Evolutionary conservation across 37 sponge, comb jelly and placozoan genomes (phyloP).

Genomic region (Ephydatia muelleri): DNA sequence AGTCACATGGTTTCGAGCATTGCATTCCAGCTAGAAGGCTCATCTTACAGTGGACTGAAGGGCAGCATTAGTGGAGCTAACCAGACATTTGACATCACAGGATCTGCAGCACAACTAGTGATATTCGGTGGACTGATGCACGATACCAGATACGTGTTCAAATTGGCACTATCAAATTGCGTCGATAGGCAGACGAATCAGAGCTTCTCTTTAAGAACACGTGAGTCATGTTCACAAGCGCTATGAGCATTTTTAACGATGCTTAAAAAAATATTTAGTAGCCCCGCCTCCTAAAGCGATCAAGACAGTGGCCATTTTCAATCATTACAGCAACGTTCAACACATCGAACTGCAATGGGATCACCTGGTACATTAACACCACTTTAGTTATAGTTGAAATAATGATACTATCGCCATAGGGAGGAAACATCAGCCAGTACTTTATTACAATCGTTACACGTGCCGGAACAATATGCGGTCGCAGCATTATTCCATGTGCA

Average conservation of each 20-base stretch:
- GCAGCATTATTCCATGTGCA: not conserved
- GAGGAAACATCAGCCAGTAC: not conserved
- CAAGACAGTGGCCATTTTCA: not conserved
- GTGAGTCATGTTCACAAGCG: not conserved
- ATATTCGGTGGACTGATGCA: not conserved
- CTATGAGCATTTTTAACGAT: not conserved
- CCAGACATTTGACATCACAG: not conserved
- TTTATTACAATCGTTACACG: not conserved
- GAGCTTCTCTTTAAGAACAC: not conserved
- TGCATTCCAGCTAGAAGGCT: not conserved
- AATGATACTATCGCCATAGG: too few species aligned
- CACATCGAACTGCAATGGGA: not conserved
- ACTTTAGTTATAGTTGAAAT: too few species aligned
- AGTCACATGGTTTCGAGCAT: not conserved
- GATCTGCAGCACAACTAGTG: not conserved
- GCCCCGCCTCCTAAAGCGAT: not conserved
- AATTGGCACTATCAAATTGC: not conserved
- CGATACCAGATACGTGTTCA: not conserved
- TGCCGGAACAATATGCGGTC: not conserved
- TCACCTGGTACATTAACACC: not conserved
- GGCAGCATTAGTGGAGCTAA: not conserved
- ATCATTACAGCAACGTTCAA: not conserved
- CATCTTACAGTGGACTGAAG: not conserved
- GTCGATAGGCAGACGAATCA: not conserved
- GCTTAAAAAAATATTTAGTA: not conserved